Percentiles rank a stretch among this genome's conserved stretches.
Evolutionary conservation across 2,797 vertebrate species (phyloP).

Genomic region (Pelochelys cantorii): DNA sequence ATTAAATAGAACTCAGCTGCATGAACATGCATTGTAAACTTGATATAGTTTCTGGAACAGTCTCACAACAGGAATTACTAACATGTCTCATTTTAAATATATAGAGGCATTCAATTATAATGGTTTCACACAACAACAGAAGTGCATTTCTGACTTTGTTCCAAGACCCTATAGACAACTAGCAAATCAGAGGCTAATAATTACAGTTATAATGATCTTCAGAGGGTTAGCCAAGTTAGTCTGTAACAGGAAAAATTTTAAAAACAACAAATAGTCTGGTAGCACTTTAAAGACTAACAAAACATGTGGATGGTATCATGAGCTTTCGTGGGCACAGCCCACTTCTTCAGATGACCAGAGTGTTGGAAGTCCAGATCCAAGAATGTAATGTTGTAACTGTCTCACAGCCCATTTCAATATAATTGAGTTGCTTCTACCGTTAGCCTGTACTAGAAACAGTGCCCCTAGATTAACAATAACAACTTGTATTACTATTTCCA

Average conservation of each 20-base stretch:
- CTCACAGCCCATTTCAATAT: not conserved
- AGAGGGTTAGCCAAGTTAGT: too few species aligned
- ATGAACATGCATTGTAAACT: conserved; percentile 8
- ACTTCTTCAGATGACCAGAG: too few species aligned
- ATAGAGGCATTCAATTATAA: conserved; percentile 38
- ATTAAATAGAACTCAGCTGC: conserved; percentile 51
- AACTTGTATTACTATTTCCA: not conserved
- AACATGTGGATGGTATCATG: too few species aligned
- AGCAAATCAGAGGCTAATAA: not conserved
- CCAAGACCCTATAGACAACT: conserved; percentile 37
- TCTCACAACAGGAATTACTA: conserved; percentile 30
- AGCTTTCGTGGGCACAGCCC: too few species aligned
- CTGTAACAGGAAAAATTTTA: too few species aligned
- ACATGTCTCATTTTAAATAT: conserved; percentile 26
- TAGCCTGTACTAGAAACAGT: rapidly evolving
- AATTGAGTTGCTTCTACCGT: not conserved
- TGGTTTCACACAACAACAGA: conserved; percentile 10
- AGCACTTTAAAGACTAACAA: too few species aligned
- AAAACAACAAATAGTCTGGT: too few species aligned
- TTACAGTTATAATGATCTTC: not conserved
- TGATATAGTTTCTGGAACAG: conserved; percentile 60
- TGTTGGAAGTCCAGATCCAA: too few species aligned
- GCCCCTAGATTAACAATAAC: not conserved
- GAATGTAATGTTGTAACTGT: not conserved
- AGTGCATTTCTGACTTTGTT: conserved; percentile 33